Base-by-base conservation (phyloP, 2,888 invertebrate species). In the Lepidochitona cinerea region DNA sequence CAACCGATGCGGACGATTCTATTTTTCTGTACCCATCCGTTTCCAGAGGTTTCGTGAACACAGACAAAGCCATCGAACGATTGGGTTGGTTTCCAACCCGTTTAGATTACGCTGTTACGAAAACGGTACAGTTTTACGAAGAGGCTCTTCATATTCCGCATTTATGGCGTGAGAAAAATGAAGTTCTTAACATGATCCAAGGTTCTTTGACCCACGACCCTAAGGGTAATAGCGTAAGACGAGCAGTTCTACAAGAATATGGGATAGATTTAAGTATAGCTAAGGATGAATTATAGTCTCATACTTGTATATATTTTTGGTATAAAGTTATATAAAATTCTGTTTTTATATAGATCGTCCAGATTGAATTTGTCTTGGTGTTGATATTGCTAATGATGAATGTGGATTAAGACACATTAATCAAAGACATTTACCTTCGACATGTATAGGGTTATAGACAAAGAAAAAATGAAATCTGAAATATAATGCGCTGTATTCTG, bases 21-120 rank as follows among this genome's bases (percentile, higher is more conserved):
- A 85, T 90, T 64, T 86, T 87, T 75, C 76, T 91, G 2, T 91
- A 89, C 78, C 92, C 92, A 0, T 90, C 91, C 0, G 91, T 91
- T 0, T 85, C 83, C 26, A 76, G 85, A 33, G 92, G 91, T 2
- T 86, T 90, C 1, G 78, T 92, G 0, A 88, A 90, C 71, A 89
- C 87, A 23, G 76, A 83, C 6, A 91, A 91, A 75, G 90, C 90
- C 0, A 81, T 84, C 74, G 74, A 81, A 4, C 49, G 80, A 18
- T 79, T 92, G 0, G 81, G 81, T 32, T 92, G 90, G 87, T 77
- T 83, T 7, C 91, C 92, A 0, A 90, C 91, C 0, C 80, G 86
- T 0, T 88, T 87, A 84, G 77, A 84, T 9, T 81, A 82, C 33
- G 89, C 88, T 5, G 71, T 91, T 0, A 81, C 82, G 37, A 85